Percentiles rank a stretch among this genome's conserved stretches.
Conservation (phyloP, 2,113 vertebrate species). For the Glaucomys volans region DNA sequence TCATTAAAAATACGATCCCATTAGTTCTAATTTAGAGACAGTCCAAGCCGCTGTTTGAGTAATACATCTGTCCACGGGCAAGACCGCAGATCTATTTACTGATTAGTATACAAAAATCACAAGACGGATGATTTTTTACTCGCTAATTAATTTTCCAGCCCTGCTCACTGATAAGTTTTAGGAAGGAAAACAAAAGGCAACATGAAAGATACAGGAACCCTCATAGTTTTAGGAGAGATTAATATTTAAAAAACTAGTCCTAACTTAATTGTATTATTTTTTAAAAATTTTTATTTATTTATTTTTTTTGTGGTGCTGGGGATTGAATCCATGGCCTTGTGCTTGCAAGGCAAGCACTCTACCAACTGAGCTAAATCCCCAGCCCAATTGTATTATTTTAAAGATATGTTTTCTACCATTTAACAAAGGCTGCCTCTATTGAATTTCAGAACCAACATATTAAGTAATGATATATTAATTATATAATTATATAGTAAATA, state of each 20-base stretch:
- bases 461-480: no score
- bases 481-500: no score
- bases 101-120: not conserved
- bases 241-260: not conserved
- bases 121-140: not conserved
- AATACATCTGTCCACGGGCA: not conserved
- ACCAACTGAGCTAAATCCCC: no score
- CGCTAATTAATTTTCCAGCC: slow-evolving; percentile 47
- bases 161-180: not conserved
- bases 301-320: no score
- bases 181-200: slow-evolving; percentile 1
- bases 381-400: not conserved
- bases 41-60: not conserved
- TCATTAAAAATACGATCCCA: slow-evolving; percentile 1
- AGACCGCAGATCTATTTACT: not conserved
- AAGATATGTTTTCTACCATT: not conserved
- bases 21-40: not conserved
- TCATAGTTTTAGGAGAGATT: not conserved
- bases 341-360: no score
- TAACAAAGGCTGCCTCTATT: not conserved
- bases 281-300: no score
- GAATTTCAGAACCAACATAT: not conserved
- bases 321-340: no score
- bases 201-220: not conserved
- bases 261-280: not conserved